A percentile compares a stretch with the other conserved stretches of the same genome.
These are phyloP conservation scores for Bagarius yarrelli DNA, from an alignment of 2,113 vertebrate species.

Conservation along the genomic window DNA sequence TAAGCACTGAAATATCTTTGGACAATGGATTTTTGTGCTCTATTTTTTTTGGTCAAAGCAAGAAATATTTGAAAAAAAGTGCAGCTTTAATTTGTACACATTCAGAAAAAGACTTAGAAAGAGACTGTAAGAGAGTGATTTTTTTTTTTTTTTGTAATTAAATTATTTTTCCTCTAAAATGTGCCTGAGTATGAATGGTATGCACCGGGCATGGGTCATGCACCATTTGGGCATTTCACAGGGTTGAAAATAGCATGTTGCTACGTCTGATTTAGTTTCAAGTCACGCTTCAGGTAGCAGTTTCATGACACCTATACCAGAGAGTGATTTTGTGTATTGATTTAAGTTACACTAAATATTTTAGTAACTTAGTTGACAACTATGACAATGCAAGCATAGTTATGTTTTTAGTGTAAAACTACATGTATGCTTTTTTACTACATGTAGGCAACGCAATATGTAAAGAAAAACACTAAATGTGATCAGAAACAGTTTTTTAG, in stretches of 20 bases:
- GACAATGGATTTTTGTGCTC: neutral
- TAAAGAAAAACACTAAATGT: neutral
- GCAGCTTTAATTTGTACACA: neutral
- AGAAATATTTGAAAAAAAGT: neutral
- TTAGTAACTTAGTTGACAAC: neutral
- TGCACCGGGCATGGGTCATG: constrained; percentile 43
- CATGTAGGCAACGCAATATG: neutral
- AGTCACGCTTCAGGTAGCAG: constrained; percentile 26
- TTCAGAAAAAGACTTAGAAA: neutral
- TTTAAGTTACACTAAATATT: neutral
- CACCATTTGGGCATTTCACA: constrained; percentile 35
- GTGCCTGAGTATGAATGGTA: constrained; percentile 18
- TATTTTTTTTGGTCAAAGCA: neutral
- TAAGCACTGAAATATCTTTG: neutral
- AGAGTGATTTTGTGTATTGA: constrained; percentile 11
- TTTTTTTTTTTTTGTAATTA: neutral
- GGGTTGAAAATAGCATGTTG: constrained; percentile 28
- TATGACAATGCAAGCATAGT: neutral
- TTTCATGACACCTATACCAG: constrained; percentile 17
- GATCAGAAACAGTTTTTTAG: neutral
- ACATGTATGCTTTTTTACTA: no score
- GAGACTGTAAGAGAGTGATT: neutral
- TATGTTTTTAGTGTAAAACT: neutral
- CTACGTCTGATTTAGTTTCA: constrained; percentile 23
- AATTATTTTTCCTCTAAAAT: constrained; percentile 14